Evolutionary conservation across 2,797 vertebrate species (phyloP).

Genomic region (Buceros bicornis): DNA sequence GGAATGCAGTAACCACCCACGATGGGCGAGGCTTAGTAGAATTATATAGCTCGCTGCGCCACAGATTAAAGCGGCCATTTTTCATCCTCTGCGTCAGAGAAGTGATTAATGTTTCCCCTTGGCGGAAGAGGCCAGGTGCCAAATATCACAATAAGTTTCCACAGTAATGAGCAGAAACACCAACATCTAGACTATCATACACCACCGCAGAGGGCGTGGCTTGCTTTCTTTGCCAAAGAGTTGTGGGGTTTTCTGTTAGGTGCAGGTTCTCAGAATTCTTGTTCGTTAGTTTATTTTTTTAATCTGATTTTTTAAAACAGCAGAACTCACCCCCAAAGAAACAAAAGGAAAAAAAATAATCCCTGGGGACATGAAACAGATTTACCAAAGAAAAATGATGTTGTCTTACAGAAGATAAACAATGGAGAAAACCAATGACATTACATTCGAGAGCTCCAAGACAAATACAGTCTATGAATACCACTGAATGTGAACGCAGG

Average conservation of each 20-base stretch:
- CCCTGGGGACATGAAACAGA: neutral
- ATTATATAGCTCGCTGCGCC: no score
- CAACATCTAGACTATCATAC: neutral
- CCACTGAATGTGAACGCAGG: neutral
- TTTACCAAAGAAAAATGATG: conserved; percentile 41
- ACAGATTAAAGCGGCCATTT: no score
- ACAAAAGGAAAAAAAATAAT: neutral
- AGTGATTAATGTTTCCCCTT: no score
- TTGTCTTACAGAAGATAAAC: conserved; percentile 41
- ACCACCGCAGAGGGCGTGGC: neutral
- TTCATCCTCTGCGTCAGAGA: no score
- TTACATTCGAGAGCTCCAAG: conserved; percentile 30
- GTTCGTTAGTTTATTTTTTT: neutral
- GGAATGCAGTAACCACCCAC: no score
- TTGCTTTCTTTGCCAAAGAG: neutral
- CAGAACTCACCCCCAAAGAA: neutral
- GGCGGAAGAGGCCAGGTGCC: no score
- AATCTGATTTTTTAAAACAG: neutral
- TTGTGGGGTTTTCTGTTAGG: neutral
- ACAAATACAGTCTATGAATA: conserved; percentile 8
- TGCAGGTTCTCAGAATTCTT: neutral
- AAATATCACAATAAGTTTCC: no score
- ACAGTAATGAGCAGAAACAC: neutral
- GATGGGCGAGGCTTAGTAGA: no score
- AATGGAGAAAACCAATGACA: conserved; percentile 37